phyloP scores from a whole-genome alignment of 2,888 invertebrate genomes.

The Spisula solida region DNA sequence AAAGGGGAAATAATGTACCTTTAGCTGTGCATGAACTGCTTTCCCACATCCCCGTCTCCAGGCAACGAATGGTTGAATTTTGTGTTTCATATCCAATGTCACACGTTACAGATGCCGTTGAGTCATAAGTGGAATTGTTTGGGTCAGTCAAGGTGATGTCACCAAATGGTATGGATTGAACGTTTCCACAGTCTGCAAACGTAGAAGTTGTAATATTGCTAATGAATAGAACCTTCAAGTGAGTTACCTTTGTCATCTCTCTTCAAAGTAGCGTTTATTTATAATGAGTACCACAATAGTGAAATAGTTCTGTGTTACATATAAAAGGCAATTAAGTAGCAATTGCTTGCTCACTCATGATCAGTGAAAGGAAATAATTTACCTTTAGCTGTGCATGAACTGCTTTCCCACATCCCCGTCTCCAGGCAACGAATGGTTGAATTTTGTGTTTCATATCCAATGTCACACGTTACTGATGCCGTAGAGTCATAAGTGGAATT shows the following conservation, averaged over 20 bases:
- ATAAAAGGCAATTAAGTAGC: background rate
- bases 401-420: slow-evolving; percentile 24
- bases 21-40: background rate
- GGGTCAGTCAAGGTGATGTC: no score
- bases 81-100: background rate
- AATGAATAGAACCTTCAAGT: no score
- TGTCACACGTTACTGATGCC: slow-evolving; percentile 1
- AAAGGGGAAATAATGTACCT: no score
- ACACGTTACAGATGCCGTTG: background rate
- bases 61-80: background rate
- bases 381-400: slow-evolving; percentile 16
- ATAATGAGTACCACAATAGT: background rate
- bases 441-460: background rate
- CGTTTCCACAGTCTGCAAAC: no score
- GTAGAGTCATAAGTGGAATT: background rate
- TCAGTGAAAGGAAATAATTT: background rate
- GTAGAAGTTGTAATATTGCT: no score
- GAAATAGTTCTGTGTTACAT: background rate
- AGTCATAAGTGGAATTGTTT: background rate
- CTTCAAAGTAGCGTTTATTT: no score
- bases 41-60: background rate
- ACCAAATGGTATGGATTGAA: no score
- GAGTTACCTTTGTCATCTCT: no score
- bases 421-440: background rate
- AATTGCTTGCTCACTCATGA: background rate